Evolutionary conservation across 92 coral and sea anemone genomes (phyloP).

Genomic region (Montipora capitata): DNA sequence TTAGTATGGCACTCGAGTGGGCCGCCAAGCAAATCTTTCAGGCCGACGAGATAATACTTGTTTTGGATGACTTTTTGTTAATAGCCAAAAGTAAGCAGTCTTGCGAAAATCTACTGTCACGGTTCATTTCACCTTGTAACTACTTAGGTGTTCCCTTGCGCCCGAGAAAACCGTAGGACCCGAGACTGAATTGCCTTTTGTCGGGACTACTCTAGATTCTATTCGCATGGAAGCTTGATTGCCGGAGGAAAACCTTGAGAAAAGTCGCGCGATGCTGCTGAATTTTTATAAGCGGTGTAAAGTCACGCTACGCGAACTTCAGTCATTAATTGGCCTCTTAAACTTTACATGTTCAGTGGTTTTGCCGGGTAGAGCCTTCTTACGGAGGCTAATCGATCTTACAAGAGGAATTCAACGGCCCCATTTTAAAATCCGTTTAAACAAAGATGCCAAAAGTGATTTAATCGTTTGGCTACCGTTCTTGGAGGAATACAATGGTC

Average conservation of each 20-base stretch:
- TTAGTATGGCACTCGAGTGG: conserved; percentile 59
- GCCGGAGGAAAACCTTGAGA: too few species aligned
- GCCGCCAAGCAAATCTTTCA: conserved; percentile 26
- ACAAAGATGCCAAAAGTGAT: conserved; percentile 25
- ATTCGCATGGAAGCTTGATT: conserved; percentile 39
- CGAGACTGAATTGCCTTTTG: conserved; percentile 52
- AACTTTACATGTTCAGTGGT: conserved; percentile 18
- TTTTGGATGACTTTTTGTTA: conserved; percentile 78
- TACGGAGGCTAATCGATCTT: conserved; percentile 37
- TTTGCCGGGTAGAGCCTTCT: conserved; percentile 44
- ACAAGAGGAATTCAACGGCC: conserved; percentile 38
- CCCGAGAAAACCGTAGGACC: conserved; percentile 63
- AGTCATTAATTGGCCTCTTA: conserved; percentile 20
- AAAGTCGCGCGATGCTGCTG: neutral
- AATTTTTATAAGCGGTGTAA: neutral
- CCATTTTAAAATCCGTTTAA: conserved; percentile 19
- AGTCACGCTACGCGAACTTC: conserved; percentile 1
- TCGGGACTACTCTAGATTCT: conserved; percentile 66
- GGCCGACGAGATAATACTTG: conserved; percentile 62
- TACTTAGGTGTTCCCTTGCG: conserved; percentile 70
- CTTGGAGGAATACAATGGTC: conserved; percentile 38
- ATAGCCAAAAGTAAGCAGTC: conserved; percentile 48
- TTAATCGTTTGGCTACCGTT: conserved; percentile 38
- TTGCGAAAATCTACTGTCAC: conserved; percentile 47
- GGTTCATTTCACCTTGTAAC: conserved; percentile 44